Conservation (phyloP, 2,113 vertebrate genomes). For the Perca flavescens region DNA sequence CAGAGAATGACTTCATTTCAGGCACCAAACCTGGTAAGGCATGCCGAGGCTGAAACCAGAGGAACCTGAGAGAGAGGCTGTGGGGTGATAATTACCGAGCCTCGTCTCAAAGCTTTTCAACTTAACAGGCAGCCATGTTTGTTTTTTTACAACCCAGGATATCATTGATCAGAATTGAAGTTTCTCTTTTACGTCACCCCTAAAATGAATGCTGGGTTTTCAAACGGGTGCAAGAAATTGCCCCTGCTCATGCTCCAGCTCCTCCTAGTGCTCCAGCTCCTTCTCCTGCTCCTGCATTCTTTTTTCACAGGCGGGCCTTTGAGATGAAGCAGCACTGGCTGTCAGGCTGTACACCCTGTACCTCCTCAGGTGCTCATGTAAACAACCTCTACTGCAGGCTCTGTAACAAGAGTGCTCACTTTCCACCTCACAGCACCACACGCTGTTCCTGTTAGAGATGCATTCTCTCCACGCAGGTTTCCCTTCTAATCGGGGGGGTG, state of each 20-base stretch:
- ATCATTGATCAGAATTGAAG: slow-evolving; percentile 4
- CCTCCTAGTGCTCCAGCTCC: not conserved
- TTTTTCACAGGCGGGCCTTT: slow-evolving; percentile 3
- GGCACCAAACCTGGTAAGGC: not conserved
- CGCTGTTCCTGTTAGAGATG: slow-evolving; percentile 65
- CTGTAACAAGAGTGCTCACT: slow-evolving; percentile 75
- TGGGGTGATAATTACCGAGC: not conserved
- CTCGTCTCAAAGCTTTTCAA: not conserved
- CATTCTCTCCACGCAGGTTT: slow-evolving; percentile 65
- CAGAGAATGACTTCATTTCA: not conserved
- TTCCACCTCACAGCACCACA: slow-evolving; percentile 71
- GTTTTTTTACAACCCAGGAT: not conserved
- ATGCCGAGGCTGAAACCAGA: not conserved
- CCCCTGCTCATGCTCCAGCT: not conserved
- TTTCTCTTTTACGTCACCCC: not conserved
- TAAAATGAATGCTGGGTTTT: not conserved
- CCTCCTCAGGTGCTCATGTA: slow-evolving; percentile 72
- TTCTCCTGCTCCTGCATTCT: not conserved
- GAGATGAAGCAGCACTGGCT: slow-evolving; percentile 54
- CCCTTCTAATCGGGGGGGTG: slow-evolving; percentile 72
- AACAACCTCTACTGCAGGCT: slow-evolving; percentile 61
- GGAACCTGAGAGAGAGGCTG: not conserved
- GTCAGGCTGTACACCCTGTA: slow-evolving; percentile 62
- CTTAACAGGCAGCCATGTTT: not conserved
- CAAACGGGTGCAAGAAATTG: not conserved